Evolutionary conservation across 2,113 vertebrate species (phyloP), one percentile per base, ranked within the genome.

Genomic region (Ancistrus triradiatus): DNA sequence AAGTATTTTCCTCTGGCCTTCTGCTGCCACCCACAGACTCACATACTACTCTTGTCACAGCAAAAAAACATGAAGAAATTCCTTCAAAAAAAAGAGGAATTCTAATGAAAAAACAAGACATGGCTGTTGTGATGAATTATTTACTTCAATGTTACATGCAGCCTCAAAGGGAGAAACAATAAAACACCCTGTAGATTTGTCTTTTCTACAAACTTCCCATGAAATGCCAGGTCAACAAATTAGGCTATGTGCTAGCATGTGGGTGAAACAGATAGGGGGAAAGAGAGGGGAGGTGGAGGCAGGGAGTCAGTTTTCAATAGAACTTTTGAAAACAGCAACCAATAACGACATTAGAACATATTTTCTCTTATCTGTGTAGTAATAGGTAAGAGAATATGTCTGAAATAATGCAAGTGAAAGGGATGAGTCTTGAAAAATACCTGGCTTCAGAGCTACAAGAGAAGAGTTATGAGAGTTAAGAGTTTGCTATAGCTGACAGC

Each of bases 291-390:
- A 66, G 70, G 63, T 62, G 52, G 28, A 53, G 74, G 38, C 7
- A 71, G 48, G 65, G 51, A 59, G 55, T 71, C 74, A 57, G 79
- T 79, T 85, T 88, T 79, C 80, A 77, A 83, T 81, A 72, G 79
- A 87, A 83, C 81, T 87, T 81, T 82, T 85, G 80, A 86, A 87
- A 90, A 89, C 85, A 87, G 84, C 81, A 80, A 77, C 76, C 77
- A 21, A 77, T 80, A 86, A 84, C 78, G 80, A 85, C 84, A 89
- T 86, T 85, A 86, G 80, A 84, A 84, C 82, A 79, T 84, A 66
- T 73, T 77, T 63, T 79, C 75, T 60, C 76, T 79, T 84, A 59
- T 74, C 78, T 69, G 63, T 63, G 28, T 33, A 9, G 64, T 51
- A 52, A 31, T 52, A 63, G 11, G 42, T 19, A 46, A 7, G 38